Conservation (phyloP, 2,797 vertebrate species). For the Phalloptychus januarius region DNA sequence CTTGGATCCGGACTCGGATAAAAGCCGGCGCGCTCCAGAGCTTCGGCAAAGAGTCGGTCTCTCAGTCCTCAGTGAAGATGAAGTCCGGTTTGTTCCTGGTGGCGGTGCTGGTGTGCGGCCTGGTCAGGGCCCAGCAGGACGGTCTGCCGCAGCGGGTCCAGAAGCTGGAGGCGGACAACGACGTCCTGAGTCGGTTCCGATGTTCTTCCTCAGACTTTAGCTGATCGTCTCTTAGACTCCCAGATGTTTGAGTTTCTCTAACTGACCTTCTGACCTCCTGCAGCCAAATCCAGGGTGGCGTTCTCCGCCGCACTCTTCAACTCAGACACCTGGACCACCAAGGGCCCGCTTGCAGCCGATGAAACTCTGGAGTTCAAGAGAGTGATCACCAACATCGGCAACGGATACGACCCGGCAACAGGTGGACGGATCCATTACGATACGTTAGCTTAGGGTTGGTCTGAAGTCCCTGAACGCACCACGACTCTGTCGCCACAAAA, state of each 20-base stretch:
- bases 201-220: not conserved
- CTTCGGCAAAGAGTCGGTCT: not conserved
- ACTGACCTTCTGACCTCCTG: conserved; percentile 4
- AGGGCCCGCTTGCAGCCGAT: fast-evolving
- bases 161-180: not conserved
- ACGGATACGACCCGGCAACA: conserved; percentile 9
- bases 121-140: not conserved
- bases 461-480: no score
- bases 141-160: not conserved
- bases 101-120: not conserved
- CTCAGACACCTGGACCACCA: not conserved
- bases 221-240: not conserved
- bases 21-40: not conserved
- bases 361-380: conserved; percentile 1
- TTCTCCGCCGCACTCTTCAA: conserved; percentile 17
- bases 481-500: no score
- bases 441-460: not conserved
- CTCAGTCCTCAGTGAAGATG: conserved; percentile 3
- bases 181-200: not conserved
- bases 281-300: conserved; percentile 20
- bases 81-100: not conserved
- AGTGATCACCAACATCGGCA: conserved; percentile 36
- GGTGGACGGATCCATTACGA: conserved; percentile 9
- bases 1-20: not conserved
- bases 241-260: not conserved